Evolutionary conservation across 37 sponge, comb jelly and placozoan genomes (phyloP).

Genomic region (Tethya wilhelma): DNA sequence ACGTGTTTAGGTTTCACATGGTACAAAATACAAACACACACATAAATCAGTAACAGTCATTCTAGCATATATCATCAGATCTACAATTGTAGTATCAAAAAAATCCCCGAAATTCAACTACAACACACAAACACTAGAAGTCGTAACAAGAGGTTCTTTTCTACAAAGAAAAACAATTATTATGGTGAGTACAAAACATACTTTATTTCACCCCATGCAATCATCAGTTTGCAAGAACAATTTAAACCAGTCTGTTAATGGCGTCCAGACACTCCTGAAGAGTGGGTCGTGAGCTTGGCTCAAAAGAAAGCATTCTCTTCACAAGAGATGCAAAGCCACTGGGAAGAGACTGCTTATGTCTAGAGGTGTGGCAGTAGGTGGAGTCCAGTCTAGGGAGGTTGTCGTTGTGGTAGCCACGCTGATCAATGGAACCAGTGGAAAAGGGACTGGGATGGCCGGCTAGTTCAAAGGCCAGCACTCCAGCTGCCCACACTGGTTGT

Average conservation of each 20-base stretch:
- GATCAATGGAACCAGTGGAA: conserved; percentile 33
- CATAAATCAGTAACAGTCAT: too few species aligned
- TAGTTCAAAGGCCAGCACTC: conserved; percentile 81
- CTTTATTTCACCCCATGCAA: too few species aligned
- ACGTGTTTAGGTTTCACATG: too few species aligned
- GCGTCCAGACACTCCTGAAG: conserved; percentile 9
- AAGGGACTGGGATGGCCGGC: conserved; percentile 63
- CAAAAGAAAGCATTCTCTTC: conserved; percentile 32
- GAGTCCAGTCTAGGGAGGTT: conserved; percentile 53
- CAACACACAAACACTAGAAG: too few species aligned
- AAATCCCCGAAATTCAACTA: too few species aligned
- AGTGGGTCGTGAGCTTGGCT: conserved; percentile 30
- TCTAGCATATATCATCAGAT: too few species aligned
- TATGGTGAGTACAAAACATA: too few species aligned
- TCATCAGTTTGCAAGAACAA: too few species aligned
- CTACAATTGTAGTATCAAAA: too few species aligned
- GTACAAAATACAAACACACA: too few species aligned
- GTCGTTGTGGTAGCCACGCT: conserved; percentile 37
- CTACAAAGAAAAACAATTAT: too few species aligned
- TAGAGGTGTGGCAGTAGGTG: conserved; percentile 34
- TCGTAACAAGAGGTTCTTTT: too few species aligned
- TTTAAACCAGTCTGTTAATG: conserved; percentile 2
- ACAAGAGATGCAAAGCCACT: conserved; percentile 11
- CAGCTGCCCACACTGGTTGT: conserved; percentile 87
- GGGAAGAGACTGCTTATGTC: conserved; percentile 10